A percentile compares a stretch with the other conserved stretches of the same genome.
Evolutionary conservation across 2,113 vertebrate genomes (phyloP).

Genomic region (Apaloderma vittatum): DNA sequence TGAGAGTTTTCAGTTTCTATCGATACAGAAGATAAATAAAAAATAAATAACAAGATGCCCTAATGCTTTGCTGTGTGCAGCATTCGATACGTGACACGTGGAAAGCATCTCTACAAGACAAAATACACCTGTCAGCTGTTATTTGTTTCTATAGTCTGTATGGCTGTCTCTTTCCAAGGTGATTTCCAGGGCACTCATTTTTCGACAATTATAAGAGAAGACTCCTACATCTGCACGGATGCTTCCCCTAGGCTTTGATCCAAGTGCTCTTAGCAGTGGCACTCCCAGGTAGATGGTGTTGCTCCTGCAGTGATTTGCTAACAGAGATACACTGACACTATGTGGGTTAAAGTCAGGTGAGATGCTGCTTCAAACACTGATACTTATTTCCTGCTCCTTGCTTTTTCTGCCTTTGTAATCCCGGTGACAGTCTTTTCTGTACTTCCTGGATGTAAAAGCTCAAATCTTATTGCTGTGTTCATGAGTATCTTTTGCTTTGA

Average conservation of each 20-base stretch:
- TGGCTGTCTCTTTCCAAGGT: background rate
- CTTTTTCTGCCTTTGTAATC: background rate
- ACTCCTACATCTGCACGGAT: background rate
- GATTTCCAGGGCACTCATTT: background rate
- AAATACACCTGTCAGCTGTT: background rate
- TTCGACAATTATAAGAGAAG: background rate
- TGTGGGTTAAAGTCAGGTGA: background rate
- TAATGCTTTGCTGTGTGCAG: background rate
- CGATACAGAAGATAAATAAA: background rate
- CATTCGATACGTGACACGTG: background rate
- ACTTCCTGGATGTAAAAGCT: background rate
- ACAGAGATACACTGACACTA: background rate
- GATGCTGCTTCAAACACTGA: background rate
- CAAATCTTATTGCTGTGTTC: background rate
- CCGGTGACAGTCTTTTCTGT: background rate
- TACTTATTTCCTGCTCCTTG: background rate
- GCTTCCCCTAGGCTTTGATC: background rate
- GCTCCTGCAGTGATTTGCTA: background rate
- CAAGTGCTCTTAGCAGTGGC: background rate
- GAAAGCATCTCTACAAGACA: background rate
- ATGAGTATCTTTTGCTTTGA: background rate
- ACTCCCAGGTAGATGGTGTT: accelerated
- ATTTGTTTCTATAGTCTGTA: background rate
- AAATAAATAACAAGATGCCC: background rate
- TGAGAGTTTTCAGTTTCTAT: background rate